Evolutionary conservation across 1,140 invertebrate genomes (phyloP).

Genomic region (Idris sp.): DNA sequence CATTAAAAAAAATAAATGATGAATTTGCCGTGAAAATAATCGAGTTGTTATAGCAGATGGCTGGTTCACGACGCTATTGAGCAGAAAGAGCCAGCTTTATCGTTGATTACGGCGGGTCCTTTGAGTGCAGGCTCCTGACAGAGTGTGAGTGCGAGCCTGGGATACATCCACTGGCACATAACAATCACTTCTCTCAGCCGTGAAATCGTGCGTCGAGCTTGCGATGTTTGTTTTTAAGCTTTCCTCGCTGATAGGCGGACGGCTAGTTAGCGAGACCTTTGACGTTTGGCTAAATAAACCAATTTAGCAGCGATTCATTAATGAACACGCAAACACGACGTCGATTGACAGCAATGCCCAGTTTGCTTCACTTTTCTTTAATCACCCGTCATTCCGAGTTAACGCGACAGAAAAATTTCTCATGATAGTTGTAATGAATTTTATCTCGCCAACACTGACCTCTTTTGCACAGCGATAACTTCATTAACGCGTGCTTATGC

Average conservation of each 20-base stretch:
- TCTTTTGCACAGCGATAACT: too few relatives aligned
- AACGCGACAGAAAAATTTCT: too few relatives aligned
- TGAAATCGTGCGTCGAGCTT: constrained; percentile 24
- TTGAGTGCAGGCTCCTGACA: constrained; percentile 10
- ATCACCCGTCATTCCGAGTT: too few relatives aligned
- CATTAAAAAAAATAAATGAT: constrained; percentile 25
- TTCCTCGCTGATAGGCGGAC: constrained; percentile 1
- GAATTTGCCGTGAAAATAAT: constrained; percentile 21
- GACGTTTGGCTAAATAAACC: constrained; percentile 11
- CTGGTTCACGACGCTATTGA: constrained; percentile 25
- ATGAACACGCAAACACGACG: too few relatives aligned
- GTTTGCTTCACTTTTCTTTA: too few relatives aligned
- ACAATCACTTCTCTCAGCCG: constrained; percentile 29
- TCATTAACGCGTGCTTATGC: too few relatives aligned
- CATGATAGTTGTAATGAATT: too few relatives aligned
- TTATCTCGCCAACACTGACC: too few relatives aligned
- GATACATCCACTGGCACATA: constrained; percentile 12
- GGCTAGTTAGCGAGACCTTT: neutral
- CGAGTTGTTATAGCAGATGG: constrained; percentile 20
- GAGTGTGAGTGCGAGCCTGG: constrained; percentile 10
- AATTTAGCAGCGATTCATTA: constrained; percentile 21
- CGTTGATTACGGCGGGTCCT: constrained; percentile 34
- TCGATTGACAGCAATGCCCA: too few relatives aligned
- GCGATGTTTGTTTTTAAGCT: constrained; percentile 48
- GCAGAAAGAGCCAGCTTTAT: constrained; percentile 5